Base-by-base conservation (phyloP, 2,113 vertebrate genomes). In the Phalacrocorax aristotelis region DNA sequence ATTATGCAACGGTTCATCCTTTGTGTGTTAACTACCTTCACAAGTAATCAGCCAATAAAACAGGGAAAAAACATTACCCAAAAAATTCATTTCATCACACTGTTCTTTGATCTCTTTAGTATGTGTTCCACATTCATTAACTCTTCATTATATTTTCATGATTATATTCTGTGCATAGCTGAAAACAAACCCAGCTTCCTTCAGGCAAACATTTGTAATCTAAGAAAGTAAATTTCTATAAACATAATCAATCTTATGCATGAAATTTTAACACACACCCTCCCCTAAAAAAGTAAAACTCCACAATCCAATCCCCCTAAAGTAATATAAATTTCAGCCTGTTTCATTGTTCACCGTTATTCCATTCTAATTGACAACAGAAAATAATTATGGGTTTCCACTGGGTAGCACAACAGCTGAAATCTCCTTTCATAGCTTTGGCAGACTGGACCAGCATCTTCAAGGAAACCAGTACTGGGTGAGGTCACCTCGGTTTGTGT, bases 121-220 rank as follows among this genome's bases (percentile, higher is more conserved):
- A 80, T 14, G 65, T 61, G 5, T 32, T 72, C 87, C 83, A 87
- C 70, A 95, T 95, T 97, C 86, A 97, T 98, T 98, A 98, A 97
- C 64, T 97, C 86, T 94, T 96, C 83, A 96, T 96, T 97, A 89
- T 92, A 96, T 98, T 98, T 98, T 97, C 96, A 97, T 96, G 18
- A 96, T 91, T 97, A 84, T 95, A 95, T 75, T 96, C 71, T 95
- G 21, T 72, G 23, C 64, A 64, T 84, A 89, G 74, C 90, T 70
- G 74, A 91, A 95, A 97, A 97, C 68, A 97, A 95, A 97, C 71
- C 77, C 84, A 71, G 87, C 72, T 96, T 97, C 90, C 95, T 97
- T 80, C 64, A 91, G 96, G 96, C 91, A 91, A 97, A 90, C 42
- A 89, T 93, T 91, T 97, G 71, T 83, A 93, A 91, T 96, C 60